Evolutionary conservation across 2,797 vertebrate species (phyloP).

Genomic region (Kryptolebias ocellatus): DNA sequence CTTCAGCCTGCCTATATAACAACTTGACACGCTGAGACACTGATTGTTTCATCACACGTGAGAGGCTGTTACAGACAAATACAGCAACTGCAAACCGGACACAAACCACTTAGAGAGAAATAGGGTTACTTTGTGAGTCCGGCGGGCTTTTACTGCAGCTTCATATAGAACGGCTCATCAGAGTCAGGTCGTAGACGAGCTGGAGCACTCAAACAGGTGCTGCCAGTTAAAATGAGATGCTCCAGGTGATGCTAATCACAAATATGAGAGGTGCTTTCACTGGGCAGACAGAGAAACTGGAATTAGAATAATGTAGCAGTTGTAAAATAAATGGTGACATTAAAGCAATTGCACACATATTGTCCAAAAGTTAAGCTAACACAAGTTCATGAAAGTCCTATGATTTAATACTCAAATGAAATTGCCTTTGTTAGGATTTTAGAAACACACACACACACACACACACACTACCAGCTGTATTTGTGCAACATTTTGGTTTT

Average conservation of each 20-base stretch:
- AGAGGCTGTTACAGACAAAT: conserved; percentile 30
- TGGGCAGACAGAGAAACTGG: too few relatives aligned
- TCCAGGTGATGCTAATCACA: conserved; percentile 1
- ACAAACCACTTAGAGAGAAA: conserved; percentile 43
- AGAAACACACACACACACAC: too few relatives aligned
- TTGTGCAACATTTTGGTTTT: too few relatives aligned
- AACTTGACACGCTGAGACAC: conserved; percentile 9
- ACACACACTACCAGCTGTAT: too few relatives aligned
- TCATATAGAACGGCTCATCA: conserved; percentile 14
- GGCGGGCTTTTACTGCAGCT: conserved; percentile 17
- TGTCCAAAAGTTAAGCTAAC: too few relatives aligned
- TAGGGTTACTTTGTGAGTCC: conserved; percentile 8
- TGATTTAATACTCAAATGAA: too few relatives aligned
- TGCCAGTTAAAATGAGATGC: neutral
- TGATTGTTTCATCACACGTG: conserved; percentile 19
- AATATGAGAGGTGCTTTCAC: conserved; percentile 12
- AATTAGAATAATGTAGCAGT: too few relatives aligned
- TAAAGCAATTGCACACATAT: too few relatives aligned
- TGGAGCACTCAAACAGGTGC: conserved; percentile 1
- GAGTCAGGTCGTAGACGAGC: conserved; percentile 13
- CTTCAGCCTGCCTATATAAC: neutral
- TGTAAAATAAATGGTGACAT: too few relatives aligned
- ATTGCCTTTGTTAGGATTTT: too few relatives aligned
- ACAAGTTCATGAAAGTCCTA: too few relatives aligned
- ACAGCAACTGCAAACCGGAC: conserved; percentile 18